Conservation (phyloP, 2,797 vertebrate genomes). For the Carcharodon carcharias region DNA sequence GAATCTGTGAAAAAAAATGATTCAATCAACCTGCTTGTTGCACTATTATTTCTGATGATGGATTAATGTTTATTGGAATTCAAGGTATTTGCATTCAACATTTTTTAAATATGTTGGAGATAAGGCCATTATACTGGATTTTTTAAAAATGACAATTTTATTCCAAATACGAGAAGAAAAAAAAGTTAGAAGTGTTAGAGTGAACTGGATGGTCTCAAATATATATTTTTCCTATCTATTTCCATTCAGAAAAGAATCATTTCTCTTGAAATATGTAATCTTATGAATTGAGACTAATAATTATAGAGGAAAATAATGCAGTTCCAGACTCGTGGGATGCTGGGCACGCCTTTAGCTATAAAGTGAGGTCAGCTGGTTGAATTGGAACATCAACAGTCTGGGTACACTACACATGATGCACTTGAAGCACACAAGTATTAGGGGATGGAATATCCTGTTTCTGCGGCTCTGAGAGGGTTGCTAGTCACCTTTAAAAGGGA, state of each 20-base stretch:
- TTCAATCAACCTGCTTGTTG: neutral
- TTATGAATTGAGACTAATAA: neutral
- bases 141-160: neutral
- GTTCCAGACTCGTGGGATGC: neutral
- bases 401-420: neutral
- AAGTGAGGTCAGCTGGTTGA: neutral
- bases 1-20: neutral
- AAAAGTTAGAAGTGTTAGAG: neutral
- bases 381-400: neutral
- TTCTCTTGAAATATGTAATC: neutral
- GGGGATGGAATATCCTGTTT: neutral
- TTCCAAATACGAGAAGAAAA: neutral
- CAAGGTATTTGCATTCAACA: neutral
- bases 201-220: neutral
- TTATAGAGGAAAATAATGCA: neutral
- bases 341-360: neutral
- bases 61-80: neutral
- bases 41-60: neutral
- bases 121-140: neutral
- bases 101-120: neutral
- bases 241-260: neutral
- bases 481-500: neutral
- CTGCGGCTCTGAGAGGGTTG: neutral
- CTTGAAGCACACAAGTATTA: neutral
- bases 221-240: neutral